Evolutionary conservation across 2,888 invertebrate species (phyloP).

Genomic region (Agrilus cyanescens): DNA sequence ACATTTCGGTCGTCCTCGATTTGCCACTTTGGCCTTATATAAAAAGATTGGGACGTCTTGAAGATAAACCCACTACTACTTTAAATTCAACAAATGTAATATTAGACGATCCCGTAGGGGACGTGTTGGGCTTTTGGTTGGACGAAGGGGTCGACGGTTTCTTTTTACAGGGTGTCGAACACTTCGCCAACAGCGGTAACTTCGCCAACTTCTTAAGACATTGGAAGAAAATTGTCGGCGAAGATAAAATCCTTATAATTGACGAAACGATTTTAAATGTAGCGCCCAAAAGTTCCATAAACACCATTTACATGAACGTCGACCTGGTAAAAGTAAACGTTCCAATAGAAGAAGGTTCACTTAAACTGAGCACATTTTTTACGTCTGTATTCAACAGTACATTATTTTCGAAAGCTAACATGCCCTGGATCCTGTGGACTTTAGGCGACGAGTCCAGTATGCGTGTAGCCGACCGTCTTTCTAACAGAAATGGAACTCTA

Average conservation of each 20-base stretch:
- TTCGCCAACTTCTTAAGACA: conserved; percentile 47
- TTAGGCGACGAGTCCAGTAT: conserved; percentile 52
- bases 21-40: conserved; percentile 52
- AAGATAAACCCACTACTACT: conserved; percentile 15
- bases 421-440: conserved; percentile 74
- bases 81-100: conserved; percentile 16
- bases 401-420: conserved; percentile 47
- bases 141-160: conserved; percentile 79
- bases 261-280: conserved; percentile 44
- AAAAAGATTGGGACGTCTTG: conserved; percentile 25
- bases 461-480: conserved; percentile 45
- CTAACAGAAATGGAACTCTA: conserved; percentile 49
- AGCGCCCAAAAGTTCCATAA: conserved; percentile 36
- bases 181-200: conserved; percentile 47
- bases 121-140: conserved; percentile 55
- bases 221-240: conserved; percentile 58
- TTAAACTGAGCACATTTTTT: conserved; percentile 46
- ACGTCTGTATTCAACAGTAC: conserved; percentile 43
- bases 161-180: conserved; percentile 69
- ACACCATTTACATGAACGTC: conserved; percentile 50
- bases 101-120: conserved; percentile 38
- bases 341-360: conserved; percentile 45
- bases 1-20: conserved; percentile 70
- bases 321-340: conserved; percentile 63
- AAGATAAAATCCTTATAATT: conserved; percentile 53